Evolutionary conservation across 2,113 vertebrate genomes (phyloP), one percentile per base, ranked within the genome.

Genomic region (Empidonax alnorum): DNA sequence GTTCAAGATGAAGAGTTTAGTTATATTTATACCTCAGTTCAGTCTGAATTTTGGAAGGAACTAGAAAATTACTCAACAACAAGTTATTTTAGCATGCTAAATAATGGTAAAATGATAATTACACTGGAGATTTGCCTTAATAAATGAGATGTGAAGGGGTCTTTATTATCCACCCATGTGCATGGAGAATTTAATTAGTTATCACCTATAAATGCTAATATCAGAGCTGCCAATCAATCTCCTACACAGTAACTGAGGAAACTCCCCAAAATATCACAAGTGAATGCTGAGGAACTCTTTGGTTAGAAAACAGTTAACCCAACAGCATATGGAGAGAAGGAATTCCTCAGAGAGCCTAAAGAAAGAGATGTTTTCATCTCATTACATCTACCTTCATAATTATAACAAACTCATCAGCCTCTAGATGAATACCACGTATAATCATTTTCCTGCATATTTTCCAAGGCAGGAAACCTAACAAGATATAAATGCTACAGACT

Each of bases 351-450:
- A 97, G 97, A 97, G 93, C 91, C 93, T 96, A 24, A 92, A 96
- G 97, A 98, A 96, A 97, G 97, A 97, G 97, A 97, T 98, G 97
- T 98, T 98, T 98, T 98, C 97, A 96, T 98, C 98, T 98, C 98
- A 98, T 98, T 98, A 98, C 96, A 96, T 97, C 97, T 98, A 98
- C 97, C 97, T 98, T 97, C 97, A 79, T 98, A 98, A 98, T 98
- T 98, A 98, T 85, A 97, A 98, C 97, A 98, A 97, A 98, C 98
- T 98, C 98, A 98, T 98, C 98, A 98, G 96, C 90, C 96, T 96
- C 66, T 88, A 97, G 97, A 98, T 98, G 98, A 98, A 97, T 97
- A 97, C 97, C 97, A 98, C 87, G 10, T 97, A 98, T 97, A 98
- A 98, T 98, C 97, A 98, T 96, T 98, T 98, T 97, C 97, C 97